Base-by-base conservation (phyloP, 1,140 invertebrate species). In the Cyrtorhinus lividipennis region DNA sequence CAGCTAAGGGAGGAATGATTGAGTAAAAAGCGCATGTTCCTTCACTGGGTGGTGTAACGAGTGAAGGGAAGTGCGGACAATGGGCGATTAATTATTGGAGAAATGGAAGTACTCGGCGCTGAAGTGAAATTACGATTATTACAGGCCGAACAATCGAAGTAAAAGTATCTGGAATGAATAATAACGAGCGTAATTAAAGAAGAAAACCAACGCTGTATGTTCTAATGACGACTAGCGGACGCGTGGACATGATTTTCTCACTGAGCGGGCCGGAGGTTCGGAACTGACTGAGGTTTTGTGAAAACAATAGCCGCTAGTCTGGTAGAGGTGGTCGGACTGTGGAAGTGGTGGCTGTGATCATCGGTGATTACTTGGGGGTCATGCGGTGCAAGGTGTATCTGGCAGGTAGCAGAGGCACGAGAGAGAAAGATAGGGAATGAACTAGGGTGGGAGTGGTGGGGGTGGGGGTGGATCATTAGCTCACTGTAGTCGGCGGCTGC, bases 231-330 rank as follows among this genome's bases (percentile, higher is more conserved):
- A 53, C 48, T 53, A 53, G 18, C 5, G 48, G 48, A 5, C 48
- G 48, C 8, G 38, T n/a, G 48, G 48, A 53, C 48, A 53, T 53
- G n/a, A 10, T n/a, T n/a, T 53, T 53, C 48, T 10, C 48, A 53
- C 48, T 10, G 48, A 53, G n/a, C 48, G 48, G 5, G 48, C 8
- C 30, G 30, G 48, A 10, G 48, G 48, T 53, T 15, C 5, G 12
- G 48, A 10, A 53, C 48, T 53, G 48, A 12, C 20, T 53, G 12
- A 20, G 12, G 66, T n/a, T n/a, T n/a, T n/a, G n/a, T 23, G 62
- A 53, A n/a, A 63, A 62, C 61, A 46, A 56, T 5, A 46, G 66
- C n/a, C n/a, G 64, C 15, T 25, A 15, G 48, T 53, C 48, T 53
- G 8, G 48, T 8, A 53, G 18, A 20, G 20, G 38, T 44, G 38